A percentile compares a stretch with the other conserved stretches of the same genome.
Conservation (phyloP, 2,797 vertebrate species). For the Danio jaintianensis region DNA sequence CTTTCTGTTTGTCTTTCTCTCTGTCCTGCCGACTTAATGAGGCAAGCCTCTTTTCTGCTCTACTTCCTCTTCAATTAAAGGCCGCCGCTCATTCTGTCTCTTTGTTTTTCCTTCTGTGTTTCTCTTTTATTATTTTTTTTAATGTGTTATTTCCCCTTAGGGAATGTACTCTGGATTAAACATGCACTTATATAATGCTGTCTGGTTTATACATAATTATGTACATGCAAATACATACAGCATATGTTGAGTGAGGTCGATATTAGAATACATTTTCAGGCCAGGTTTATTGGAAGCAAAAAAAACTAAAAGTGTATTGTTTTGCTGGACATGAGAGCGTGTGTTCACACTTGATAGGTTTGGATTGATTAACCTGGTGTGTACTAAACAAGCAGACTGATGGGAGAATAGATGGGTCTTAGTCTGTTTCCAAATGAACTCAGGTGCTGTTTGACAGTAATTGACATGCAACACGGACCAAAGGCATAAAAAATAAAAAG, state of each 20-base stretch:
- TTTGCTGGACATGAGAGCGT: no score
- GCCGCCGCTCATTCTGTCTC: slow-evolving; percentile 37
- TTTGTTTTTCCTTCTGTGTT: slow-evolving; percentile 27
- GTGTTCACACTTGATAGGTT: no score
- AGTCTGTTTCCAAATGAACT: no score
- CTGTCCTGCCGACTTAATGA: slow-evolving; percentile 38
- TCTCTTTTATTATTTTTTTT: slow-evolving; percentile 60
- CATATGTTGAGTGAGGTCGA: not conserved
- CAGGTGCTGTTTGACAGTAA: no score
- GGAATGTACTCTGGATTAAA: slow-evolving; percentile 41
- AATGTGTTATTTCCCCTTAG: slow-evolving; percentile 57
- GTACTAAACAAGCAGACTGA: no score
- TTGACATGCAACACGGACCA: no score
- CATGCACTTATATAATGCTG: slow-evolving; percentile 39
- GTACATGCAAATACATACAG: not conserved
- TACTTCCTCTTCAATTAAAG: slow-evolving; percentile 55
- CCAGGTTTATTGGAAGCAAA: no score
- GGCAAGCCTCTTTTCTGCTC: slow-evolving; percentile 56
- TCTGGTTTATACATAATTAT: slow-evolving; percentile 11
- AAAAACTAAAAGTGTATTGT: no score
- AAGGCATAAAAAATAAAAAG: no score
- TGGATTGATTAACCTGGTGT: no score
- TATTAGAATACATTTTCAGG: no score
- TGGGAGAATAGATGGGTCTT: no score
- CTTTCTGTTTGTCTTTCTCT: not conserved